Percentiles rank a stretch among this genome's conserved stretches.
Evolutionary conservation across 2,113 vertebrate species (phyloP).

Genomic region (Jaculus jaculus): DNA sequence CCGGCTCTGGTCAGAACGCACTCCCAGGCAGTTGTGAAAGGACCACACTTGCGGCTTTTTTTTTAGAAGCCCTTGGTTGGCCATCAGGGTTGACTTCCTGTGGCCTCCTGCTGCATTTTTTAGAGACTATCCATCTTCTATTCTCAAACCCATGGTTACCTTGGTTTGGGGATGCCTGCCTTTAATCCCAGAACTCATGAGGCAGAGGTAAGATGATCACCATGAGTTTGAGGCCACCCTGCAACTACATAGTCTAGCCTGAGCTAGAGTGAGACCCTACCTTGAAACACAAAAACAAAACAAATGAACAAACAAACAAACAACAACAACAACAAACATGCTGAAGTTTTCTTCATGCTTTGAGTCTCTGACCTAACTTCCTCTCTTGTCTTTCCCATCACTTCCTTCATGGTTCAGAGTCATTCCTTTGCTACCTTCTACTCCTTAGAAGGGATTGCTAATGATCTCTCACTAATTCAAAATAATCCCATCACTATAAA

Average conservation of each 20-base stretch:
- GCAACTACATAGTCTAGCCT: no score
- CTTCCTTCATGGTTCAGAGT: background rate
- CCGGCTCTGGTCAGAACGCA: background rate
- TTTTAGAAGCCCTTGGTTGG: no score
- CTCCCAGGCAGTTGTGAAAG: fast-evolving
- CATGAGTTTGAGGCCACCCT: no score
- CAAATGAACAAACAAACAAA: no score
- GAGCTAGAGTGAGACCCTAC: no score
- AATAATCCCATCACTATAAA: background rate
- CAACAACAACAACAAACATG: no score
- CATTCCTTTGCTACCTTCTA: background rate
- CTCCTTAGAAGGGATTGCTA: background rate
- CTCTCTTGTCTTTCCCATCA: background rate
- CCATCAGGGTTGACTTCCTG: no score
- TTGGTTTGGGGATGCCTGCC: no score
- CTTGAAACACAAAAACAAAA: no score
- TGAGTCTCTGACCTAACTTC: background rate
- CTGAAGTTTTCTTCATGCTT: background rate
- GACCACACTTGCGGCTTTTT: background rate
- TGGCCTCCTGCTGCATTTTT: background rate
- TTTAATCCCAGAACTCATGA: no score
- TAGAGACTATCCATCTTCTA: background rate
- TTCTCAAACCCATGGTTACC: background rate
- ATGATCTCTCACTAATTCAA: background rate
- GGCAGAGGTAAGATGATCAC: no score